Base-by-base conservation (phyloP, 2,797 vertebrate genomes). In the Micropoecilia bifurca region DNA sequence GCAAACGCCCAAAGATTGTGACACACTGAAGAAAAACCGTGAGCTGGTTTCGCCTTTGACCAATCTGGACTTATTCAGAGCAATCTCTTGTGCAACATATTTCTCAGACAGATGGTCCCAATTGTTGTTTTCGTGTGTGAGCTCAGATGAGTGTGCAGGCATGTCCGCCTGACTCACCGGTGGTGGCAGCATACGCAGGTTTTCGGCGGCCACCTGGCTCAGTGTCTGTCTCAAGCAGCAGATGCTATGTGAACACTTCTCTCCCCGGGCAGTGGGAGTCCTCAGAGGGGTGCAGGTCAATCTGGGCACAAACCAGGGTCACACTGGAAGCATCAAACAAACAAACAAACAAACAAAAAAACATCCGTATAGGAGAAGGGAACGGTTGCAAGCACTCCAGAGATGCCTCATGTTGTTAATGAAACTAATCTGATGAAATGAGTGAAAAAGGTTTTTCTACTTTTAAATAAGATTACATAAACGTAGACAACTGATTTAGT, bases 151-250 rank as follows among this genome's bases (percentile, higher is more conserved):
- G 41, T 71, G 77, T 81, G 57, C 36, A 63, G 57, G 72, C 75
- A 73, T 79, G 36, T 69, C 63, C 61, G 66, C 39, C 55, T 82
- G 87, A 89, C 81, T 90, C 86, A 85, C 80, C 63, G 77, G 74
- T 85, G 83, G 85, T 85, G 83, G 85, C 81, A 83, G 85, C 80
- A 76, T 71, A 83, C 10, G 0, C 74, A 84, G 83, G 87, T 88
- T 80, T 77, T 79, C 74, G 45, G 75, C 75, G 77, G 83, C 77
- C 87, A 88, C 84, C 87, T 88, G 86, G 84, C 57, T 10, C 4
- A 10, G 9, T 76, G 78, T 85, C 79, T 72, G 76, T 87, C 80
- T 81, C 82, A 77, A 61, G 71, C 77, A 81, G 88, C 86, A 82
- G 88, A 89, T 83, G 87, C 88, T 78, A 82, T 77, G n/a, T 76